Base-by-base conservation (phyloP, 2,797 vertebrate genomes). In the Florisuga fusca region DNA sequence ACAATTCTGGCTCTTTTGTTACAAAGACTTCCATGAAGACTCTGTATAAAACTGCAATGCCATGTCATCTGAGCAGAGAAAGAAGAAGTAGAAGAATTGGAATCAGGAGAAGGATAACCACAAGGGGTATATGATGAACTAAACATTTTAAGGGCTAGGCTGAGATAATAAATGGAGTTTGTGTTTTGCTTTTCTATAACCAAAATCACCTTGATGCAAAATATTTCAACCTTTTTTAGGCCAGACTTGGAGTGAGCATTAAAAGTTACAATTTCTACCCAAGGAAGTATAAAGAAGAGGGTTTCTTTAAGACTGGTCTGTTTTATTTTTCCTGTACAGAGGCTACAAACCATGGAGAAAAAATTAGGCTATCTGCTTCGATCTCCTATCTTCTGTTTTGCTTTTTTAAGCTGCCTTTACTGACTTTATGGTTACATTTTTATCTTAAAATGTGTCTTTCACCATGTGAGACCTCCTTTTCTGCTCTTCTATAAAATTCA, bases 1-100 rank as follows among this genome's bases (percentile, higher is more conserved):
- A 71, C 34, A 85, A 74, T 96, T 96, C 61, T 89, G 94, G 43
- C 59, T 96, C 38, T 62, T 89, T 61, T 92, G 33, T 74, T 74
- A 19, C 57, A 84, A 89, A 95, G 43, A 54, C 53, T 88, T 55
- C 94, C 51, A 67, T 82, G 79, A 80, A 90, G 79, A 71, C 46
- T 67, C 8, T 61, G 54, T 75, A 50, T 58, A 45, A 53, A 76
- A 69, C 66, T 74, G 45, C 61, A 45, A 58, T 64, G 80, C n/a
- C 25, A 6, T 59, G 43, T 76, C 27, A 51, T 88, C 69, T 73
- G 19, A 54, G 80, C 31, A 76, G 84, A 85, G 34, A 7, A 11
- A 78, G 62, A 72, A 71, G 85, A 25, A 72, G 26, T 12, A 75
- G 41, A 72, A 64, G 29, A 89, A 41, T 38, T 76, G 69, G 74